Evolutionary conservation across 1,140 invertebrate genomes (phyloP), one percentile per base, ranked within the genome.

Genomic region (Tribolium castaneum): DNA sequence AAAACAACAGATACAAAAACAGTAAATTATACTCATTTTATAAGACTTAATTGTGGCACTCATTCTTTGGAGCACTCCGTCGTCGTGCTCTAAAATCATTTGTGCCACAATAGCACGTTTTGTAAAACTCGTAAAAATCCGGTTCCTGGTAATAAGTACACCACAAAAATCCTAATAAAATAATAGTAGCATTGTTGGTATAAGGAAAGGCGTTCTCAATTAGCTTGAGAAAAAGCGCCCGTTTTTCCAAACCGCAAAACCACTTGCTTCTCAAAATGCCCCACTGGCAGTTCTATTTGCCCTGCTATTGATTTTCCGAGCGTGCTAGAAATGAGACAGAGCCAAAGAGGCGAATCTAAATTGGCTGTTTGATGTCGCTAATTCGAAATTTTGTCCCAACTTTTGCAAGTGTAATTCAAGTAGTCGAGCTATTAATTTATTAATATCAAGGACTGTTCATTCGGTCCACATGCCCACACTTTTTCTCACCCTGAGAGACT

Each of bases 311-410:
- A 66, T 66, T 66, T 66, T 66, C 59, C 30, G 19, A 14, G 59
- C 6, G 22, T 30, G 10, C 10, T 35, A 35, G 59, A 66, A 25
- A 5, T 13, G 9, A 66, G 14, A 66, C 25, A 66, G 14, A 12
- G 1, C 59, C 25, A 35, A 12, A 34, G n/a, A 30, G 22, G 7
- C 56, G 10, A 62, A 7, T 34, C 19, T 13, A 25, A 62, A 62
- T 62, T 66, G 59, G 59, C 59, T 66, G 59, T 66, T 66, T 66
- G 59, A 66, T 66, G 59, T 66, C 10, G 30, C 30, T 66, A 66
- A 66, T 66, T 13, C n/a, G 30, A 66, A 66, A 66, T 66, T 66
- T 66, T 35, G 59, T 59, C 59, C 59, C 4, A 30, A 39, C 25
- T 14, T 66, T 66, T 14, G 2, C 9, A 34, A 13, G 25, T 39